Evolutionary conservation across 2,113 vertebrate genomes (phyloP), one percentile per base, ranked within the genome.

Genomic region (Leucopsar rothschildi): DNA sequence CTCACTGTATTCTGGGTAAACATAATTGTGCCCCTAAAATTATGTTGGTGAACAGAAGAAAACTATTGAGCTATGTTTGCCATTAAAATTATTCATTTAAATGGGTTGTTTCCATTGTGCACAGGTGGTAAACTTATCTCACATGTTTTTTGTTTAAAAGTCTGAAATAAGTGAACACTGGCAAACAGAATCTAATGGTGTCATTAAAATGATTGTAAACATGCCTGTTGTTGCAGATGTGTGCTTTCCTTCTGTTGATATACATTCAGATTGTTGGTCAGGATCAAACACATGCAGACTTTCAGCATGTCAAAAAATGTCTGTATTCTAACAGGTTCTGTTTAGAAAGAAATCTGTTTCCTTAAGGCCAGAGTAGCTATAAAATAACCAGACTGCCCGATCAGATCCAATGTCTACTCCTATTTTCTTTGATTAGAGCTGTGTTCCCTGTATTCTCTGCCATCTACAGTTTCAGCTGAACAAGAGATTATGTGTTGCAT

Each of bases 121-220:
- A 93, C 96, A 98, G 97, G 97, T 97, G 96, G 97, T 90, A 97
- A 97, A 97, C 69, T 96, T 97, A 94, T 88, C 89, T 97, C 92
- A 93, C 69, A 82, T 97, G 93, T 61, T 95, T 96, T 95, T 95
- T 85, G 76, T 83, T 95, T 93, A 95, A 90, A 97, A 90, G 44
- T 57, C 84, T 80, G 80, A 97, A 97, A 92, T 73, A 86, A 94
- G 91, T 27, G 91, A 97, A 77, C 71, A 75, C 94, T 91, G 94
- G 96, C 96, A 96, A 97, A 91, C 50, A 84, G 71, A 92, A 90
- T 95, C 93, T 97, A 97, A 97, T 97, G 78, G 96, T 90, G 95
- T 96, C 97, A 97, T 98, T 98, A 97, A 98, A 98, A 95, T 97
- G 96, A 98, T 96, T 97, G 96, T 98, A 97, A 97, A 97, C 97